phyloP scores from a whole-genome alignment of 2,888 invertebrate genomes.

The Nephrocerus scutellatus region DNA sequence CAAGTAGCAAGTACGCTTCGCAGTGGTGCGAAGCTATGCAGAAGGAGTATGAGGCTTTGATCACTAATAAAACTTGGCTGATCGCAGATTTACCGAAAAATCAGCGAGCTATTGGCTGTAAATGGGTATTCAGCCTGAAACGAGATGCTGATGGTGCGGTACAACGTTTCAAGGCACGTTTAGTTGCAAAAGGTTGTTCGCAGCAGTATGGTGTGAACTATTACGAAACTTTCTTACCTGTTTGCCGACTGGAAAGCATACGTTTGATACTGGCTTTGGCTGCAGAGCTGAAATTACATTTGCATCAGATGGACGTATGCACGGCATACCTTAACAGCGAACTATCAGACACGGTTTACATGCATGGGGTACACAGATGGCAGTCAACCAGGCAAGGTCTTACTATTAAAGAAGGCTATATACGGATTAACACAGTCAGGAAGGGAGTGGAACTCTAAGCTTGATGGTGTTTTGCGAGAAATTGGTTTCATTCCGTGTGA shows the following conservation, averaged over 20 bases:
- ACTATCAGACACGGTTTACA: conserved; percentile 18
- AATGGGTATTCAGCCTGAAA: conserved; percentile 20
- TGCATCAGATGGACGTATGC: conserved; percentile 21
- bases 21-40: conserved; percentile 21
- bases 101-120: conserved; percentile 16
- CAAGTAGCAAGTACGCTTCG: conserved; percentile 10
- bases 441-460: conserved; percentile 10
- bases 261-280: conserved; percentile 18
- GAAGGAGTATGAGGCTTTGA: conserved; percentile 16
- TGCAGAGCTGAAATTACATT: conserved; percentile 15
- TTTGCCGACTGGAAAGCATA: conserved; percentile 18
- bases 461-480: conserved; percentile 2
- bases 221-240: conserved; percentile 22
- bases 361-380: conserved; percentile 20
- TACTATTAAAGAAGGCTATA: conserved; percentile 15
- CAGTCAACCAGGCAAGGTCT: conserved; percentile 17
- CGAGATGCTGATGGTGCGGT: conserved; percentile 14
- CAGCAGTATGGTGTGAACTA: conserved; percentile 18
- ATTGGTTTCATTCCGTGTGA: conserved; percentile 6
- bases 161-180: conserved; percentile 18
- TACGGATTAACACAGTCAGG: conserved; percentile 10
- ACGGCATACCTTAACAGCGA: conserved; percentile 20
- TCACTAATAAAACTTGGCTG: conserved; percentile 19
- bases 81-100: conserved; percentile 16
- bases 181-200: conserved; percentile 17